These are phyloP conservation scores for Hemiscyllium ocellatum DNA, from an alignment of 2,113 vertebrate genomes.

Conservation along the genomic window DNA sequence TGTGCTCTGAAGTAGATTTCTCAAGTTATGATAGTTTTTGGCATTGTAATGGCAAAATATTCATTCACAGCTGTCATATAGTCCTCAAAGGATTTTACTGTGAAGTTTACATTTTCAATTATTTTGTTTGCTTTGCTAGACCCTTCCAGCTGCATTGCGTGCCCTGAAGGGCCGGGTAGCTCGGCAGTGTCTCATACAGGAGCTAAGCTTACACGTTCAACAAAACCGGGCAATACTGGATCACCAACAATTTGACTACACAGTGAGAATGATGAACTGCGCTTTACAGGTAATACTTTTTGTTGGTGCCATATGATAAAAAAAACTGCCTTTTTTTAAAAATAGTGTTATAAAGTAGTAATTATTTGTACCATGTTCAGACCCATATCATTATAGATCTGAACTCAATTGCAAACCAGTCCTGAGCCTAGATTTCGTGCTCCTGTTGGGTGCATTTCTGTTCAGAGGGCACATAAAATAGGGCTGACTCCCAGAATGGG, in stretches of 20 bases:
- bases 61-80: neutral
- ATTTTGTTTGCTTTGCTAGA: slow-evolving; percentile 56
- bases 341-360: neutral
- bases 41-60: slow-evolving; percentile 26
- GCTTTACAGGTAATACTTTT: slow-evolving; percentile 75
- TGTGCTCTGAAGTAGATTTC: slow-evolving; percentile 38
- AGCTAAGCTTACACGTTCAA: slow-evolving; percentile 82
- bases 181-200: slow-evolving; percentile 86
- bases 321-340: neutral
- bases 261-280: slow-evolving; percentile 95
- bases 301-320: neutral
- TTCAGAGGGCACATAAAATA: no score
- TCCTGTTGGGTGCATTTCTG: no score
- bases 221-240: slow-evolving; percentile 91
- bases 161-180: slow-evolving; percentile 89
- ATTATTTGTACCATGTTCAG: neutral
- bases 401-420: no score
- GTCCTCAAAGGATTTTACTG: slow-evolving; percentile 36
- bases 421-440: no score
- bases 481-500: no score
- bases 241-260: slow-evolving; percentile 95
- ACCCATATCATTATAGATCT: no score
- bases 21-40: neutral
- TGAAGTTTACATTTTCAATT: slow-evolving; percentile 41
- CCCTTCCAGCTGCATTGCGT: slow-evolving; percentile 83